These are phyloP conservation scores for Rhizoglyphus robini DNA, from an alignment of 1,140 invertebrate species.

Conservation along the genomic window DNA sequence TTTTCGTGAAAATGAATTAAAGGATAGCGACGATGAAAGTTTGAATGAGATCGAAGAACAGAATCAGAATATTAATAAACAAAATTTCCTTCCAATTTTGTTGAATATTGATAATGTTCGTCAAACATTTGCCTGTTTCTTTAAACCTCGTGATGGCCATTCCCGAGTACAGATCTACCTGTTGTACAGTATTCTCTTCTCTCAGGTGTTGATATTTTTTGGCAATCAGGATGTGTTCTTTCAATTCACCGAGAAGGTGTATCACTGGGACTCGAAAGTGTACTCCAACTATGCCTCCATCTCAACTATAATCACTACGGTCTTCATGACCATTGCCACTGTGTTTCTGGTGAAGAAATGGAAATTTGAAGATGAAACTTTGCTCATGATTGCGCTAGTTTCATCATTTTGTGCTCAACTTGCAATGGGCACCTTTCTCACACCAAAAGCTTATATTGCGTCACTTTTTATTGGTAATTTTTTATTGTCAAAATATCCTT, in stretches of 20 bases:
- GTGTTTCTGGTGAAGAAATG: neutral
- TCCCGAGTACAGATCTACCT: neutral
- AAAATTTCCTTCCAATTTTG: neutral
- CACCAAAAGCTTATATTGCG: neutral
- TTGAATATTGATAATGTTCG: neutral
- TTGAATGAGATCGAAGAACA: neutral
- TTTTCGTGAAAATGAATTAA: neutral
- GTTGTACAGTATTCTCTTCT: neutral
- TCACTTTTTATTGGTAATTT: neutral
- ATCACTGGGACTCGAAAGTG: neutral
- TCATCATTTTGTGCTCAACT: neutral
- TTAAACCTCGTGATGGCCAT: neutral
- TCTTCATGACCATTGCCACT: neutral
- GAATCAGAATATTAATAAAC: neutral
- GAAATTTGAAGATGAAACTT: neutral
- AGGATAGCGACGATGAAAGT: neutral
- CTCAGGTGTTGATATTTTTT: neutral
- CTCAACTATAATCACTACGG: neutral
- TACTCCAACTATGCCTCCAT: neutral
- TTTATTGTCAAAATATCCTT: neutral
- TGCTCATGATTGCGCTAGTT: neutral
- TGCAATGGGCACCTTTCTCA: neutral
- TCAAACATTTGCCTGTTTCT: neutral
- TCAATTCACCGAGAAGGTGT: neutral
- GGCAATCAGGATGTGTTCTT: neutral